Evolutionary conservation across 1,140 invertebrate genomes (phyloP).

Genomic region (Drosophila varians): DNA sequence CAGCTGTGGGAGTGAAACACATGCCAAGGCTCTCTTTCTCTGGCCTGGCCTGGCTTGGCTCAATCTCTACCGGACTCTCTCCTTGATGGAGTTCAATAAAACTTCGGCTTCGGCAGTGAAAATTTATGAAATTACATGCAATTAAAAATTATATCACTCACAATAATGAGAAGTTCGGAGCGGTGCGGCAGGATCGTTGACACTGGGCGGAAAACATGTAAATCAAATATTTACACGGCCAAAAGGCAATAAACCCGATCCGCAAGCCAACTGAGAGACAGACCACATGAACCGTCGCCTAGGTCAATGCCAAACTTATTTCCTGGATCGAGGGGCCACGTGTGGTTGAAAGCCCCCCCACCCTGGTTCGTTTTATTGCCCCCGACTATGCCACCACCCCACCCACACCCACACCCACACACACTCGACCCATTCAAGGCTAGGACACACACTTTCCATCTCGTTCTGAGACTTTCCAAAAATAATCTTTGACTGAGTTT

Average conservation of each 20-base stretch:
- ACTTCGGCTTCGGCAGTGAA: constrained; percentile 63
- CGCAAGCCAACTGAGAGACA: background rate
- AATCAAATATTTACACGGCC: constrained; percentile 61
- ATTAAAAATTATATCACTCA: constrained; percentile 76
- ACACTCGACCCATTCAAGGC: constrained; percentile 46
- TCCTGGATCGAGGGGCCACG: constrained; percentile 46
- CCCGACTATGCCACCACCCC: background rate
- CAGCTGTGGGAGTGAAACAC: constrained; percentile 46
- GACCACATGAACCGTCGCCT: constrained; percentile 17
- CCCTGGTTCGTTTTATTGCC: background rate
- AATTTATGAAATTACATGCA: constrained; percentile 75
- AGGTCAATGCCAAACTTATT: constrained; percentile 55
- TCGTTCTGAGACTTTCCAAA: constrained; percentile 22
- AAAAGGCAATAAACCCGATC: constrained; percentile 52
- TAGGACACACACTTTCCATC: constrained; percentile 13
- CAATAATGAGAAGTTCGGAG: constrained; percentile 42
- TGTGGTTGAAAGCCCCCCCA: constrained; percentile 7
- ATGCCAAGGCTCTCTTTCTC: constrained; percentile 36
- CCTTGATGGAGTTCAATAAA: constrained; percentile 65
- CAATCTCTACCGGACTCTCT: background rate
- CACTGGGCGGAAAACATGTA: constrained; percentile 55
- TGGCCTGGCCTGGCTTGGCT: background rate
- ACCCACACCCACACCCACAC: constrained; percentile 8
- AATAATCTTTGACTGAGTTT: constrained; percentile 50
- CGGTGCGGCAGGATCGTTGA: constrained; percentile 55